Percentiles rank a stretch among this genome's conserved stretches.
phyloP scores from a whole-genome alignment of 2,888 invertebrate genomes.

The Galerucella nymphaeae region DNA sequence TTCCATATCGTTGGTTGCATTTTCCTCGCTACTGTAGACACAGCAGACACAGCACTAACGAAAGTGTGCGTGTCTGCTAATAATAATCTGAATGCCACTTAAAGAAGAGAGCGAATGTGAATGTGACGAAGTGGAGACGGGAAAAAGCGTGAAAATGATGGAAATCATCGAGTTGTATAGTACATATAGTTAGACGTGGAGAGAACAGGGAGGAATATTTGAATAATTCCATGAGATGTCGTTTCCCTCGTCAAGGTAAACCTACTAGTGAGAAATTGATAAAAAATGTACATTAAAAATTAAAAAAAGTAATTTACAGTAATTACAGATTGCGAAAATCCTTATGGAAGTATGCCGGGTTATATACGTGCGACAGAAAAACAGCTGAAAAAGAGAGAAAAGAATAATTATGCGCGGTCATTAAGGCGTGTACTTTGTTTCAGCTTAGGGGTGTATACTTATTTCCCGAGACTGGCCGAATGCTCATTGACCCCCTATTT shows the following conservation, averaged over 20 bases:
- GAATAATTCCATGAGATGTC: slow-evolving; percentile 1
- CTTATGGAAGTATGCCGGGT: no score
- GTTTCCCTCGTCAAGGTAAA: neutral
- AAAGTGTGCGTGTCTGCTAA: slow-evolving; percentile 31
- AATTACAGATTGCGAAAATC: no score
- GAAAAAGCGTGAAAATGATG: slow-evolving; percentile 23
- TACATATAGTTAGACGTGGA: neutral
- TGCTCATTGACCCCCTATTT: no score
- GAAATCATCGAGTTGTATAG: slow-evolving; percentile 4
- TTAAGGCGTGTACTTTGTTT: no score
- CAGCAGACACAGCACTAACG: slow-evolving; percentile 8
- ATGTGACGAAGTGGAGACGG: slow-evolving; percentile 22
- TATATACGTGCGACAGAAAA: no score
- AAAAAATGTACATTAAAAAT: neutral
- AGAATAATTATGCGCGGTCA: no score
- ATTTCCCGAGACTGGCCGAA: no score
- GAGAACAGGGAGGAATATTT: neutral
- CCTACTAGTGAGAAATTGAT: neutral
- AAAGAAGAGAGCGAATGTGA: slow-evolving; percentile 18
- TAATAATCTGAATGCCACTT: slow-evolving; percentile 32
- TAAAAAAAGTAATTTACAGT: no score
- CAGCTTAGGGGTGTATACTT: no score
- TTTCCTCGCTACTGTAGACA: neutral
- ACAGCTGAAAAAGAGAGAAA: no score
- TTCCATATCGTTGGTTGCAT: slow-evolving; percentile 14